Base-by-base conservation (phyloP, 2,113 vertebrate genomes). In the Nematolebias whitei region DNA sequence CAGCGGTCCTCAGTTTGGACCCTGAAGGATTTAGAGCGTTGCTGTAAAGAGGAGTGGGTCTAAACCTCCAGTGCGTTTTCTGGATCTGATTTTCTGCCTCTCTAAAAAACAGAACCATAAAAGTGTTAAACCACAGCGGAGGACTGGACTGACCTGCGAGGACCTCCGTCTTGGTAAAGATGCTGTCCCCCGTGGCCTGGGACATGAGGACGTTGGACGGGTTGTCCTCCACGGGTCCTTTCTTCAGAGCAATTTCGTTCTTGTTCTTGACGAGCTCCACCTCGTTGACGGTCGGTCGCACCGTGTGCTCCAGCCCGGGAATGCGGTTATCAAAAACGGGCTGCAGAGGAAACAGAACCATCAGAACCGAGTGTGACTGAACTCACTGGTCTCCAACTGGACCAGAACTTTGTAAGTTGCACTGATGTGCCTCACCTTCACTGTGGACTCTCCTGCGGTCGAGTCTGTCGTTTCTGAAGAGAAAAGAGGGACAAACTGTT, bases 141-240 rank as follows among this genome's bases (percentile, higher is more conserved):
- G 26, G 26, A 7, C 26, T 29, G 26, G 22, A 70, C 67, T 90
- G 88, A 98, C 96, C 96, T 91, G 96, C 95, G 6, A 98, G 91
- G 58, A 98, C 94, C 83, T 97, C 96, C 0, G 93, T 96, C 81
- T 94, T 96, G 76, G 93, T 92, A 38, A 96, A 94, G 87, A 97
- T 88, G 91, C 91, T 88, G 74, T 93, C 87, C 2, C 93, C 92
- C 18, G 85, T 84, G 23, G 96, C 93, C 72, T 95, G 96, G 40
- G 96, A 89, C 93, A 96, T 95, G 38, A 94, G 93, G 58, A 98
- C 94, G 44, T 93, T 95, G 88, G 94, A 92, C 18, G 80, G 84
- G 16, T 87, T 19, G 55, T 16, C 85, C 55, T 67, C 60, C 14
- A 3, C 1, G 4, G 12, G 23, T 45, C 80, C n/a, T 3, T 20